phyloP scores from a whole-genome alignment of 2,113 vertebrate genomes.

The Ammodytes marinus region DNA sequence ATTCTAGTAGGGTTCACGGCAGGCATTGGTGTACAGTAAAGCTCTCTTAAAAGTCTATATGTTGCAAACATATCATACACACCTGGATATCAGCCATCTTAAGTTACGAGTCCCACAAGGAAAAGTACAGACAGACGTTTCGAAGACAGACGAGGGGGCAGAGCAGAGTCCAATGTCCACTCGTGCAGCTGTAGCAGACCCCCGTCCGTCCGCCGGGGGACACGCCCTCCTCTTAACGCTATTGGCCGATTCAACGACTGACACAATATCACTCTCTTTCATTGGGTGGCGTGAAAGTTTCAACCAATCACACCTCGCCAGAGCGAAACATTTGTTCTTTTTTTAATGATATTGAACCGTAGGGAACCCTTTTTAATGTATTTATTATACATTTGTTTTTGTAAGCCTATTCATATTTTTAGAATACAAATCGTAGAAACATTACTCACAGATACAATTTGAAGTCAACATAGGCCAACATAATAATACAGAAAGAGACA shows the following conservation, averaged over 20 bases:
- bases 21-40: no score
- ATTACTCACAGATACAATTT: no score
- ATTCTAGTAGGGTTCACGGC: no score
- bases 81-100: conserved; percentile 66
- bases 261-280: neutral
- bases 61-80: neutral
- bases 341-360: no score
- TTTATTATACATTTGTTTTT: no score
- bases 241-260: conserved; percentile 21
- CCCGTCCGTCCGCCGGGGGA: rapidly evolving
- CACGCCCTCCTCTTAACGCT: neutral
- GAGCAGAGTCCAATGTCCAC: neutral
- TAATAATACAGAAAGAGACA: no score
- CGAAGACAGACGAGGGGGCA: rapidly evolving
- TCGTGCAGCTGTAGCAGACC: neutral
- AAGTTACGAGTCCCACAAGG: no score
- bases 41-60: neutral
- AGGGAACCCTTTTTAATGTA: no score
- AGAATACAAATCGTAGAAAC: no score
- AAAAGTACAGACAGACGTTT: neutral
- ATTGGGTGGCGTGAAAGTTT: conserved; percentile 34
- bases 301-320: conserved; percentile 23
- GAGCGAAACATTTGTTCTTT: no score
- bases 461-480: no score
- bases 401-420: no score